Base-by-base conservation (phyloP, 2,113 vertebrate genomes). In the Syngnathus typhle region DNA sequence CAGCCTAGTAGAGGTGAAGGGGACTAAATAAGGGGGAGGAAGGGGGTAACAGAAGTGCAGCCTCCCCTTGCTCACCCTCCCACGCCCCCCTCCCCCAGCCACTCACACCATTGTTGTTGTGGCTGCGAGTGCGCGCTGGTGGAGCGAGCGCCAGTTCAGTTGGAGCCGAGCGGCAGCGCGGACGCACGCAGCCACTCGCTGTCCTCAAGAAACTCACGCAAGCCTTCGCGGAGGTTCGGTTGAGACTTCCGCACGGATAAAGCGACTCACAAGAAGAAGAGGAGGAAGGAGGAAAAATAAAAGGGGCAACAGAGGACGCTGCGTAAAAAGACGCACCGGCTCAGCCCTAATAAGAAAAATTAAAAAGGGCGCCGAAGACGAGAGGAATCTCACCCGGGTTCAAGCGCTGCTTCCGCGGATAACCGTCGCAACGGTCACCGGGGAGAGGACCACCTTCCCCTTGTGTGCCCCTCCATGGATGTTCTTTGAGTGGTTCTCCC, bases 41-140 rank as follows among this genome's bases (percentile, higher is more conserved):
- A 11, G 60, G 49, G 58, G 46, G 65, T 68, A 64, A 73, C 65
- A 71, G 69, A 67, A 64, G 78, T 67, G 56, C 72, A 64, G 68
- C 78, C 73, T 70, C 58, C 69, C 67, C 60, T 19, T 11, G 41
- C 41, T 32, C 27, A 3, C 39, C 7, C 39, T 0, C 39, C 41
- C 41, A 8, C 56, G 2, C 52, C 7, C 64, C 18, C 71, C 73
- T 70, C 73, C 78, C 74, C 74, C 79, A 73, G 13, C 76, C 76
- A 80, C 74, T 81, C 81, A 85, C 75, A 84, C 89, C 84, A 91
- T 92, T 92, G 90, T 92, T 90, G 87, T 88, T 85, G 81, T 85
- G 84, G 67, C 80, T 82, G 87, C 79, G 75, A 43, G 41, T 43
- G 41, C 41, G 41, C 41, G 41, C 41, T 12, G 41, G 41, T 78